phyloP scores from a whole-genome alignment of 1,140 invertebrate species.

The Hyles euphorbiae region DNA sequence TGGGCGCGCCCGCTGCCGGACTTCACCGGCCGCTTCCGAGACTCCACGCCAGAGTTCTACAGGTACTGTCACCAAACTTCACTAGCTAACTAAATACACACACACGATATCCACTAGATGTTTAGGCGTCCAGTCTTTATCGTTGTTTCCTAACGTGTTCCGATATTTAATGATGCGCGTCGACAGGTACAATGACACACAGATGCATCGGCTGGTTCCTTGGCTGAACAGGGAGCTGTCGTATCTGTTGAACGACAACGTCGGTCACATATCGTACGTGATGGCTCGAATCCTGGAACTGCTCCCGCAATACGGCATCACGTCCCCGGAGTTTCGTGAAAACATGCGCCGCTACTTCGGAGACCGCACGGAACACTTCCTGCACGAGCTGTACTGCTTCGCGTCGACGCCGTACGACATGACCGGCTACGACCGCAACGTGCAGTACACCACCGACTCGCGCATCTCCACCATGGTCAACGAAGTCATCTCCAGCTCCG shows the following conservation, averaged over 20 bases:
- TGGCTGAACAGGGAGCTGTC: constrained; percentile 93
- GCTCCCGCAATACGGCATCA: constrained; percentile 83
- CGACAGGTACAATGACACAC: constrained; percentile 83
- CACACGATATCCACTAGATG: too few species aligned
- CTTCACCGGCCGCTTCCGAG: constrained; percentile 81
- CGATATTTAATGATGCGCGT: too few species aligned
- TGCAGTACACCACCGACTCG: constrained; percentile 70
- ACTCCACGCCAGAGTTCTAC: constrained; percentile 85
- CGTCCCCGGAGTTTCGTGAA: constrained; percentile 83
- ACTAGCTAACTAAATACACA: neutral
- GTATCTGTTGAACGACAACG: constrained; percentile 79
- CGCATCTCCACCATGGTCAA: constrained; percentile 53
- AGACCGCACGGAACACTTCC: constrained; percentile 85
- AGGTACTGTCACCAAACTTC: constrained; percentile 67
- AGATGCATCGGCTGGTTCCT: constrained; percentile 87
- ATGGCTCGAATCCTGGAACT: constrained; percentile 82
- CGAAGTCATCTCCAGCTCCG: constrained; percentile 62
- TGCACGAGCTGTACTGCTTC: constrained; percentile 92
- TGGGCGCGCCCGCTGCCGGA: constrained; percentile 83
- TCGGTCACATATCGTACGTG: constrained; percentile 79
- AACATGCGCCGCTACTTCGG: constrained; percentile 77
- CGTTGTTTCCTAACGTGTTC: too few species aligned
- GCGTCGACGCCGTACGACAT: constrained; percentile 90
- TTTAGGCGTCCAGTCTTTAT: too few species aligned
- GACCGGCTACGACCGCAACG: constrained; percentile 82